Conservation (phyloP, 2,797 vertebrate genomes). For the Streptopelia turtur region DNA sequence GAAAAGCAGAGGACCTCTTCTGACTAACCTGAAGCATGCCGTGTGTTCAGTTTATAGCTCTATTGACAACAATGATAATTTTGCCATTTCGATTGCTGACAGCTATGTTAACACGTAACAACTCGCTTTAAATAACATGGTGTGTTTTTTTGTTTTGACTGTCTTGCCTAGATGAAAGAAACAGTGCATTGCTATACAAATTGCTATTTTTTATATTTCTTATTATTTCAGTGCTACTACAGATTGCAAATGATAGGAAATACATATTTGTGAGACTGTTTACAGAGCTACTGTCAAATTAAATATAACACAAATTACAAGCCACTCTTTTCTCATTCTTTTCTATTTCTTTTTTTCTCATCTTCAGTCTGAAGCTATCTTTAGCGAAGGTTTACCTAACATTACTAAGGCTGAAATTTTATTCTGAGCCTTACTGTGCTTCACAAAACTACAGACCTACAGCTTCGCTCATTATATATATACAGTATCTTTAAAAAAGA, state of each 20-base stretch:
- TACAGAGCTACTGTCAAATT: neutral
- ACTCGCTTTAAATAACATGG: neutral
- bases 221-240: neutral
- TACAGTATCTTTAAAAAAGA: neutral
- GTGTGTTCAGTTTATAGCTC: conserved; percentile 43
- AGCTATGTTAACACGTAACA: neutral
- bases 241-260: neutral
- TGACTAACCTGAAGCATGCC: conserved; percentile 72
- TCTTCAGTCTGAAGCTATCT: neutral
- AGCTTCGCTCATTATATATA: neutral
- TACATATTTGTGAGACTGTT: neutral
- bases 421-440: neutral
- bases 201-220: neutral
- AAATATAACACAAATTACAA: neutral
- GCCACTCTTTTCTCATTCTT: neutral
- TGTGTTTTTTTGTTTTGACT: neutral
- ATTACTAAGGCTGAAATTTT: neutral
- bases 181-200: neutral
- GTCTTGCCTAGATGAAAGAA: neutral
- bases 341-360: neutral
- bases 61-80: conserved; percentile 35
- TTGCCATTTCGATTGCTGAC: conserved; percentile 3
- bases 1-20: conserved; percentile 81
- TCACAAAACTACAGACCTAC: neutral
- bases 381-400: neutral